phyloP scores from a whole-genome alignment of 2,888 invertebrate genomes.

The Petrolisthes cinctipes region DNA sequence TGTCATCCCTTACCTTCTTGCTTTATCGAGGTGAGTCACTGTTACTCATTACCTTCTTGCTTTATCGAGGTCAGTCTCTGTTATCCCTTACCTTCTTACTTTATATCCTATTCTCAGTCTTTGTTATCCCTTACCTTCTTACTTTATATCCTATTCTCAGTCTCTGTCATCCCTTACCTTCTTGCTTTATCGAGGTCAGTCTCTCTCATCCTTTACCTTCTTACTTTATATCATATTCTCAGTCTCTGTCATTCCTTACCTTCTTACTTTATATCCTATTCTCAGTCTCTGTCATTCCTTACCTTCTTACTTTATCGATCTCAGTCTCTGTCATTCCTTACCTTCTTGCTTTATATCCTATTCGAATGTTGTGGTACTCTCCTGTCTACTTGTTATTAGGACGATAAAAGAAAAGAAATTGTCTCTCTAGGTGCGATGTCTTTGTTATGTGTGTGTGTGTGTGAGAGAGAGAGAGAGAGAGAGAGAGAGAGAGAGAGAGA shows the following conservation, averaged over 20 bases:
- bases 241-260: background rate
- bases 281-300: background rate
- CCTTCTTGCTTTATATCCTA: background rate
- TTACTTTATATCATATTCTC: background rate
- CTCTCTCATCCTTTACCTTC: too few relatives aligned
- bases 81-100: too few relatives aligned
- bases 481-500: background rate
- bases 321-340: background rate
- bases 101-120: slow-evolving; percentile 2
- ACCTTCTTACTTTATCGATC: slow-evolving; percentile 27
- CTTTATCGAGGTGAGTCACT: slow-evolving; percentile 41
- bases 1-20: too few relatives aligned
- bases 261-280: background rate
- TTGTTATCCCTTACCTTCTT: too few relatives aligned
- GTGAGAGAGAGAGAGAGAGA: background rate
- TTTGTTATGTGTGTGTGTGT: too few relatives aligned
- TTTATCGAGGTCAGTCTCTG: slow-evolving; percentile 43
- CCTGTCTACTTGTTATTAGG: background rate
- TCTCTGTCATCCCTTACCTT: too few relatives aligned
- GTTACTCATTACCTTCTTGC: background rate
- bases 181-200: slow-evolving; percentile 37
- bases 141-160: background rate
- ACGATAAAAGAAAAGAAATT: too few relatives aligned
- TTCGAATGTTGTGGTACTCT: too few relatives aligned
- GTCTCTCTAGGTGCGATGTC: too few relatives aligned